Evolutionary conservation across 2,797 vertebrate genomes (phyloP), one percentile per base, ranked within the genome.

Genomic region (Hippocampus kuda): DNA sequence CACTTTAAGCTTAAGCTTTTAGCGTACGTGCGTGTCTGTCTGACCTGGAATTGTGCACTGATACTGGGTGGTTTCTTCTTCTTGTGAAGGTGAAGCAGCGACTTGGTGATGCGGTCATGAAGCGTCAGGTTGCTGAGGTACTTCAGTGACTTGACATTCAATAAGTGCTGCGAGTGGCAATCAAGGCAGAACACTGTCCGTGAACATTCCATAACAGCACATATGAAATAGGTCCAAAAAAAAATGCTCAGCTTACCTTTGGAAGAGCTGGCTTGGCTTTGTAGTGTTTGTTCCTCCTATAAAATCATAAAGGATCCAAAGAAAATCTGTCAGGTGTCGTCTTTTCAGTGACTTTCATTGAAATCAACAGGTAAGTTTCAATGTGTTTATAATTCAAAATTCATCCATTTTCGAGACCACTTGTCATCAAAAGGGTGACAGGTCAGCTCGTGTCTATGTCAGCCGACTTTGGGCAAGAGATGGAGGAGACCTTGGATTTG

Each of bases 1-100:
- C 63, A 48, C 44, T 65, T 57, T 67, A 42, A 24, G 15, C 11
- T 66, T 4, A 22, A 48, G n/a, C 24, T 18, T 20, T 18, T 4
- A 3, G 12, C 27, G 41, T 65, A 42, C 38, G 24, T 70, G 65
- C 59, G 71, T 68, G 16, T 68, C 44, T 71, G 38, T 68, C 77
- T 80, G 79, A 99, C 97, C 94, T 98, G 96, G 81, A 99, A 99
- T 86, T 99, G 97, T 20, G 97, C 97, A 0, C 97, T 98, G 89
- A 99, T 99, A 75, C 97, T 98, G 69, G 96, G 97, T 0, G 97
- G 95, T 64, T 99, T 99, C 88, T 99, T 99, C 92, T 99, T 99
- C 91, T 99, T 99, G 84, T 99, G 95, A 60, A 98, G 91, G 78
- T 98, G 97, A 30, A 99, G 94, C 70, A 99, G 92, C 8, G 97